phyloP scores from a whole-genome alignment of 2,797 vertebrate species.

The Peromyscus aztecus region DNA sequence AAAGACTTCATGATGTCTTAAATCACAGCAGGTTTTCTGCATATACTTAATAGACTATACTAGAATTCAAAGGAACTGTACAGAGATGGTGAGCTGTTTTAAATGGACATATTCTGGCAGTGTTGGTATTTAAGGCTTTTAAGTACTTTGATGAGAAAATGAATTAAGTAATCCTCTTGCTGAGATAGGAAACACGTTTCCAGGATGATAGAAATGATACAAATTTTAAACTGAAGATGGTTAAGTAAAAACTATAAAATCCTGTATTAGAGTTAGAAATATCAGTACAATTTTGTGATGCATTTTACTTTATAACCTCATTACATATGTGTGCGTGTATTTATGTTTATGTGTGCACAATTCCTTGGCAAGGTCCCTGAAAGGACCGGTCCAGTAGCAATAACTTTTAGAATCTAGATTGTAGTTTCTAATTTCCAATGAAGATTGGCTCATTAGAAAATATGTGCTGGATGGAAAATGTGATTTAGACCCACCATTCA shows the following conservation, averaged over 20 bases:
- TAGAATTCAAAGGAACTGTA: constrained; percentile 34
- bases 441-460: constrained; percentile 33
- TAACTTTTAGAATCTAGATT: neutral
- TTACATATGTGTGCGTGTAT: neutral
- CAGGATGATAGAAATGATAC: neutral
- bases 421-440: constrained; percentile 59
- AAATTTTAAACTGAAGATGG: constrained; percentile 5
- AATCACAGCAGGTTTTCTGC: constrained; percentile 12
- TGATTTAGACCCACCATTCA: constrained; percentile 45
- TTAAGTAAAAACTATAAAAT: constrained; percentile 58
- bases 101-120: constrained; percentile 10
- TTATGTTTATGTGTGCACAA: neutral
- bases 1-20: neutral
- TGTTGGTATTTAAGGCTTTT: neutral
- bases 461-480: neutral
- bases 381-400: neutral
- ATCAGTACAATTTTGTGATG: neutral
- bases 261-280: neutral
- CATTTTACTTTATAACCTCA: constrained; percentile 47
- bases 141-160: neutral
- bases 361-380: neutral
- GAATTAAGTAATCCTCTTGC: constrained; percentile 41
- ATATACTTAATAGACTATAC: neutral
- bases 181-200: neutral
- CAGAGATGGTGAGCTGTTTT: constrained; percentile 34